Evolutionary conservation across 2,888 invertebrate genomes (phyloP).

Genomic region (Rhimphoctona megacephalus): DNA sequence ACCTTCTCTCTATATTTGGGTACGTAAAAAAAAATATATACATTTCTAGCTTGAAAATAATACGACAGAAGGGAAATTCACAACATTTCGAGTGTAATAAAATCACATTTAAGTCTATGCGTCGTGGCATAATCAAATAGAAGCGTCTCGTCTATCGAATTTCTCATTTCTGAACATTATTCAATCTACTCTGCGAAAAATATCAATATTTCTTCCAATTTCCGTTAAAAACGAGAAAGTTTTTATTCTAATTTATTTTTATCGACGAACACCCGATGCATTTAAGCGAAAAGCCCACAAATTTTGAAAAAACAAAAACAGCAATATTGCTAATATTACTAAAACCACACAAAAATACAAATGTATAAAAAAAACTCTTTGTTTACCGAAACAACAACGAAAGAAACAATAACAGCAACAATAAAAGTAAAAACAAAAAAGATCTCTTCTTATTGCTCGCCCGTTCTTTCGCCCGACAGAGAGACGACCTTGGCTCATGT

Average conservation of each 20-base stretch:
- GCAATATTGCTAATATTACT: neutral
- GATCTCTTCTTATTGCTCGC: constrained; percentile 50
- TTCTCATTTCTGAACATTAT: neutral
- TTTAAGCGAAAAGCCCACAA: no score
- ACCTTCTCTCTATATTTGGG: no score
- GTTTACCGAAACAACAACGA: neutral
- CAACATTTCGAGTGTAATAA: constrained; percentile 56
- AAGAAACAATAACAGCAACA: neutral
- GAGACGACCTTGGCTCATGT: constrained; percentile 69
- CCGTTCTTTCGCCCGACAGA: constrained; percentile 65
- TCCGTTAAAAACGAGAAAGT: neutral
- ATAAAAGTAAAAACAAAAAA: constrained; percentile 1
- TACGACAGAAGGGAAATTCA: neutral
- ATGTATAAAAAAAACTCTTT: neutral
- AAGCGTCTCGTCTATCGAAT: constrained; percentile 14
- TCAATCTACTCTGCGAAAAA: neutral
- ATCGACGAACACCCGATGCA: no score
- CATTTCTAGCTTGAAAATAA: neutral
- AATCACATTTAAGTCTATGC: constrained; percentile 49
- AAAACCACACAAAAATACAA: neutral
- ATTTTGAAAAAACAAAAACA: neutral
- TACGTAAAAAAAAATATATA: neutral
- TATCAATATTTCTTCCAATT: neutral
- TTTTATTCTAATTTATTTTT: no score
- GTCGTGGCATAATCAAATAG: constrained; percentile 45